Evolutionary conservation across 2,113 vertebrate genomes (phyloP).

Genomic region (Gymnogyps californianus): DNA sequence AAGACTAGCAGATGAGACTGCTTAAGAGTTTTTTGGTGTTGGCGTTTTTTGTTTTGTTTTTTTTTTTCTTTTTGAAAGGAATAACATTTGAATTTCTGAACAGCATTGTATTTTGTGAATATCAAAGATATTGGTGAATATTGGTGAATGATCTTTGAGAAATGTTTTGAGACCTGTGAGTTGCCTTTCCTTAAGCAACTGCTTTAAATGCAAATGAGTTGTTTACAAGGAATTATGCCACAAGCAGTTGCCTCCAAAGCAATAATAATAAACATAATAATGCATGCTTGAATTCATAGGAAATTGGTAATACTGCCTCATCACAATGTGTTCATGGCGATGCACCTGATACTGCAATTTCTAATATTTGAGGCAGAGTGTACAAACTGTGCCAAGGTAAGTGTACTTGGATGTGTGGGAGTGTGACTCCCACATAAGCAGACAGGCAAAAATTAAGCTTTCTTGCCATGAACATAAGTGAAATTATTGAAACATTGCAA

Average conservation of each 20-base stretch:
- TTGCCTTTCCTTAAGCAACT: not conserved
- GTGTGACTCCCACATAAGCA: not conserved
- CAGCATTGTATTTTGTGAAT: not conserved
- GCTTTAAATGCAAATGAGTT: not conserved
- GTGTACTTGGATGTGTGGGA: not conserved
- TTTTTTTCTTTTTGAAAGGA: not conserved
- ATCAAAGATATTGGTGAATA: not conserved
- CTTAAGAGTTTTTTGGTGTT: not conserved
- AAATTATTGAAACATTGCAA: not conserved
- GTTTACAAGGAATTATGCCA: not conserved
- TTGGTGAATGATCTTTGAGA: not conserved
- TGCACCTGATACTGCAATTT: not conserved
- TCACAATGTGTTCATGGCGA: not conserved
- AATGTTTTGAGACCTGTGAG: not conserved
- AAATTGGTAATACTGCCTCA: not conserved
- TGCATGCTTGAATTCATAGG: not conserved
- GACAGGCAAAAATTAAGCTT: not conserved
- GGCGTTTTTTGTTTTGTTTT: not conserved
- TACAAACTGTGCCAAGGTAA: not conserved
- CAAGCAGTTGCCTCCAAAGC: not conserved
- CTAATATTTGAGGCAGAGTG: not conserved
- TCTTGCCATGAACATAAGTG: not conserved
- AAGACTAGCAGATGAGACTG: not conserved
- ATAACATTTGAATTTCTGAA: not conserved
- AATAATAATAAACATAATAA: not conserved